phyloP scores from a whole-genome alignment of 2,888 invertebrate genomes.

The Carabus problematicus region DNA sequence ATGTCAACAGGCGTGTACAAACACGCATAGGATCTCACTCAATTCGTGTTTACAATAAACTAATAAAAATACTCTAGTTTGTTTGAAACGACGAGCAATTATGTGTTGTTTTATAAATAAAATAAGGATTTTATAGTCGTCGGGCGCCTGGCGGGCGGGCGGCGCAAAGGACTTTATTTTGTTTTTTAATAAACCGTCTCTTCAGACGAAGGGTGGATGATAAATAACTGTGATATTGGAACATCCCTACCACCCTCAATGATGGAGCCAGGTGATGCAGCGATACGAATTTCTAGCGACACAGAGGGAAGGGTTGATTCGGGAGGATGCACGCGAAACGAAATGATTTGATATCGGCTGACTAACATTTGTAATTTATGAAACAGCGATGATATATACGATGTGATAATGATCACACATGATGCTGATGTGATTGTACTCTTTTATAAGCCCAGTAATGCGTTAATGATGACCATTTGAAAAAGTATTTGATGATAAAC shows the following conservation, averaged over 20 bases:
- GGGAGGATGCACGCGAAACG: constrained; percentile 3
- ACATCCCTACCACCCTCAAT: neutral
- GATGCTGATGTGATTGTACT: no score
- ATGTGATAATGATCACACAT: no score
- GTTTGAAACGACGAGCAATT: constrained; percentile 6
- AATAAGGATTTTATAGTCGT: neutral
- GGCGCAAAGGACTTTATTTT: constrained; percentile 4
- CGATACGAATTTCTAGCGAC: neutral
- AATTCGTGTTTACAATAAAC: constrained; percentile 14
- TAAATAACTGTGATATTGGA: constrained; percentile 13
- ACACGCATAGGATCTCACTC: constrained; percentile 1
- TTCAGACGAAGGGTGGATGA: constrained; percentile 1
- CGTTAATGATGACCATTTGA: no score
- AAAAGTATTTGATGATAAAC: no score
- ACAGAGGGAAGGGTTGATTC: constrained; percentile 6
- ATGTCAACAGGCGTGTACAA: neutral
- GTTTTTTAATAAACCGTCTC: constrained; percentile 6
- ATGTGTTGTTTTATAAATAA: constrained; percentile 2
- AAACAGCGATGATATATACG: no score
- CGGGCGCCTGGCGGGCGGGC: constrained; percentile 6
- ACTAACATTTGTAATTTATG: no score
- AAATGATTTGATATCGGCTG: constrained; percentile 1
- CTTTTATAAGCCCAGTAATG: no score
- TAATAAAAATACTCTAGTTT: neutral
- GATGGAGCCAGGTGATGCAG: constrained; percentile 17